These are phyloP conservation scores for Drosophila simulans DNA, from an alignment of 1,140 invertebrate genomes.

Conservation along the genomic window DNA sequence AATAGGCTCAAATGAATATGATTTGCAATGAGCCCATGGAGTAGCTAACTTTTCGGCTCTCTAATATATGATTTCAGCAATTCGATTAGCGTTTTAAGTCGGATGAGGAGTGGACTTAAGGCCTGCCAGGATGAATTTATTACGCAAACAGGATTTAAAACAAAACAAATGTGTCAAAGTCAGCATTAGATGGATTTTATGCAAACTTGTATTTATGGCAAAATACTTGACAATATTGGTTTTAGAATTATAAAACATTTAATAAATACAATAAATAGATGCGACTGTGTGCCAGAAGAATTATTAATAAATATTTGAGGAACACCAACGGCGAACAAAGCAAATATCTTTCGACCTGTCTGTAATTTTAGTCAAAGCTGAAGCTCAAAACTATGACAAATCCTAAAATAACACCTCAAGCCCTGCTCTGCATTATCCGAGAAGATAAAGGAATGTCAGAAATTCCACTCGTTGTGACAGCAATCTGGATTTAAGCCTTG, in stretches of 20 bases:
- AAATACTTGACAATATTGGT: background rate
- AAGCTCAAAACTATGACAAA: conserved; percentile 3
- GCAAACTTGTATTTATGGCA: background rate
- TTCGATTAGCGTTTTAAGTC: conserved; percentile 27
- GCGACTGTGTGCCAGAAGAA: no score
- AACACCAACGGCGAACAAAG: no score
- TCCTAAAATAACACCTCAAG: conserved; percentile 10
- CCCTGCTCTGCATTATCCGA: background rate
- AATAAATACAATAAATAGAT: background rate
- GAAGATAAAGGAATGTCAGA: conserved; percentile 14
- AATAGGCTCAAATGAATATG: conserved; percentile 80
- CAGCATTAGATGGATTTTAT: background rate
- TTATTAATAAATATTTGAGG: background rate
- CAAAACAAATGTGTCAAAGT: background rate
- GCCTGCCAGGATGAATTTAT: conserved; percentile 2
- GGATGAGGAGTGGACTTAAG: conserved; percentile 17
- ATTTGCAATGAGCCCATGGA: conserved; percentile 34
- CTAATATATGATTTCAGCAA: conserved; percentile 24
- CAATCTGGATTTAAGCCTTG: conserved; percentile 19
- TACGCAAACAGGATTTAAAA: background rate
- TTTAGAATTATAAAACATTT: no score
- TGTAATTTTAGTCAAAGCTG: background rate
- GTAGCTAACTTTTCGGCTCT: conserved; percentile 42
- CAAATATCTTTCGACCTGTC: background rate
- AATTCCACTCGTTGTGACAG: conserved; percentile 26